These are phyloP conservation scores for Odontophorus gujanensis DNA, from an alignment of 2,113 vertebrate species.

Conservation along the genomic window DNA sequence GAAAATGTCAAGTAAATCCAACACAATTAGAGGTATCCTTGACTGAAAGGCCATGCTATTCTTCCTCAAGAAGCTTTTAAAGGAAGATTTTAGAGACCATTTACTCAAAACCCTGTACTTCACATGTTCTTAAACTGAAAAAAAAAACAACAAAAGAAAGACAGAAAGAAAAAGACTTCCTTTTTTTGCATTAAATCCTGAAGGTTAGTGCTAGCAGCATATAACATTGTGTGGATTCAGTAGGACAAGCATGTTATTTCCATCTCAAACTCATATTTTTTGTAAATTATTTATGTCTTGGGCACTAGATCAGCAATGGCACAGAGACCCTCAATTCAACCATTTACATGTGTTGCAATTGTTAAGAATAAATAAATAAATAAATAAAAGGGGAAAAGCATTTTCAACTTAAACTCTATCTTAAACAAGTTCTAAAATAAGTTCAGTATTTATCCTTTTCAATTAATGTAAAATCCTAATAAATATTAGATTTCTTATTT, in stretches of 20 bases:
- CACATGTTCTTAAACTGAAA: neutral
- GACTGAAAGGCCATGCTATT: constrained; percentile 59
- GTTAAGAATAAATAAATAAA: neutral
- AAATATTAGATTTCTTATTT: neutral
- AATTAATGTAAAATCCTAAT: neutral
- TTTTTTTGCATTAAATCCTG: neutral
- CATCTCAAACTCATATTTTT: neutral
- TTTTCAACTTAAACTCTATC: neutral
- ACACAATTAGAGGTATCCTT: constrained; percentile 57
- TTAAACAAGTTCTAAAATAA: neutral
- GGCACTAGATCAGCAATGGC: neutral
- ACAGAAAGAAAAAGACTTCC: neutral
- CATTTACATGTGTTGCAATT: neutral
- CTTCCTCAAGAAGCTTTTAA: constrained; percentile 63
- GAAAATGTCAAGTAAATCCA: constrained; percentile 73
- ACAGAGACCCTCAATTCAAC: neutral
- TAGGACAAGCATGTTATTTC: neutral
- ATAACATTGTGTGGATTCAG: neutral
- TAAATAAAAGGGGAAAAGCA: rapidly evolving
- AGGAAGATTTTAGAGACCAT: constrained; percentile 50
- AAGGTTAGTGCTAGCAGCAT: neutral
- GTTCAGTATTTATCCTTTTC: neutral
- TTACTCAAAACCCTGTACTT: constrained; percentile 55
- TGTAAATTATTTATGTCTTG: neutral
- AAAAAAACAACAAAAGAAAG: neutral